phyloP scores from a whole-genome alignment of 2,113 vertebrate species.

The Eurypyga helias region DNA sequence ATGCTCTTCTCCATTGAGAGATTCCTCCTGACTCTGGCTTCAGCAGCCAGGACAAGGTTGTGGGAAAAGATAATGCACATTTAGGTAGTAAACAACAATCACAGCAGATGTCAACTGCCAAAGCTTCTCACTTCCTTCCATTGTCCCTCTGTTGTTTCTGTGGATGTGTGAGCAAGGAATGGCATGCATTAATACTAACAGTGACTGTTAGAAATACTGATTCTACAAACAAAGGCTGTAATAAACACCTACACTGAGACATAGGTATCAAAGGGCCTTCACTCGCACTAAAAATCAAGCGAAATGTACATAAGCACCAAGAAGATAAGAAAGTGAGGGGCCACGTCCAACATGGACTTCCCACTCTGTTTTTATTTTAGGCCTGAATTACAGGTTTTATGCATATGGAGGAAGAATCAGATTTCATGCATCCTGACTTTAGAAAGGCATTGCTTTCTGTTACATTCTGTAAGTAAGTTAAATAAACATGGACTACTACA shows the following conservation, averaged over 20 bases:
- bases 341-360: not conserved
- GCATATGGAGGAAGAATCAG: not conserved
- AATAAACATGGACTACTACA: not conserved
- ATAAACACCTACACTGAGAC: not conserved
- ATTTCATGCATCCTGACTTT: not conserved
- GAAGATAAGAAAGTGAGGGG: not conserved
- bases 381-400: not conserved
- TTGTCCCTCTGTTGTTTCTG: not conserved
- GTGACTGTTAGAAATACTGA: not conserved
- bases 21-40: not conserved
- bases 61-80: rapidly evolving
- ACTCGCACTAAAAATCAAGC: not conserved
- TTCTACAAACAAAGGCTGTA: not conserved
- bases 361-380: not conserved
- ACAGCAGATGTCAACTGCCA: not conserved
- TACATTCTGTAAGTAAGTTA: not conserved
- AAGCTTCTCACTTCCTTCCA: not conserved
- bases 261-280: not conserved
- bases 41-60: not conserved
- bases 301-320: not conserved
- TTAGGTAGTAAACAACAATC: rapidly evolving
- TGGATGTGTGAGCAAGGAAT: not conserved
- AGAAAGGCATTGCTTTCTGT: not conserved
- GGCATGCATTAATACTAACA: not conserved
- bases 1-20: not conserved